Evolutionary conservation across 2,888 invertebrate species (phyloP), one percentile per base, ranked within the genome.

Genomic region (Yponomeuta cagnagella): DNA sequence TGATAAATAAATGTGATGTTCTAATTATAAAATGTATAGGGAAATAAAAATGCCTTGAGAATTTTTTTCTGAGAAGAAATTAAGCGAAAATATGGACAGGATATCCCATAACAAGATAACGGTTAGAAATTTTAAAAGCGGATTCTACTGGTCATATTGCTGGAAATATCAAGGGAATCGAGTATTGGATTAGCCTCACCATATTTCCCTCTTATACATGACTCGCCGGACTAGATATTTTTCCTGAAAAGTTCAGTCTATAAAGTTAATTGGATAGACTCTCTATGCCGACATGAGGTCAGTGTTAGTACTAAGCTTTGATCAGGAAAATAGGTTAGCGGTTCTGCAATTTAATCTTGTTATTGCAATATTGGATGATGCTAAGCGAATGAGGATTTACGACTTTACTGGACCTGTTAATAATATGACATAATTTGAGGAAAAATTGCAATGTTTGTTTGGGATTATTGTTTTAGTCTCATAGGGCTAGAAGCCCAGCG

Each of bases 211-310:
- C 52, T 58, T 58, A 58, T 2, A 15, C 52, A 58, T 15, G 52
- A 58, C 52, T 58, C 3, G 15, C 52, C 52, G 15, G 52, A 15
- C 52, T 58, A 58, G 52, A 64, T 64, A 23, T 30, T 64, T 63
- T 64, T 64, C 30, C 64, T 64, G 30, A 9, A 64, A 64, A 64
- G 64, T 23, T 30, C 30, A 64, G 64, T 64, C 64, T 31, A 64
- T 23, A 64, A 64, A 64, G 64, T 64, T 64, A 64, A 64, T 64
- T 64, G n/a, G 31, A 30, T 31, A 10, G 64, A 58, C 15, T 15
- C 52, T 58, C 64, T 64, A 64, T 64, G 3, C 9, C 30, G 64
- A 23, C 30, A 64, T 64, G 30, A 64, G 64, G 64, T 23, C 64
- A 64, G 23, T 64, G 30, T 43, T 43, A 43, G 43, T 43, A 43